Base-by-base conservation (phyloP, 2,888 invertebrate species). In the Ferrisia virgata region DNA sequence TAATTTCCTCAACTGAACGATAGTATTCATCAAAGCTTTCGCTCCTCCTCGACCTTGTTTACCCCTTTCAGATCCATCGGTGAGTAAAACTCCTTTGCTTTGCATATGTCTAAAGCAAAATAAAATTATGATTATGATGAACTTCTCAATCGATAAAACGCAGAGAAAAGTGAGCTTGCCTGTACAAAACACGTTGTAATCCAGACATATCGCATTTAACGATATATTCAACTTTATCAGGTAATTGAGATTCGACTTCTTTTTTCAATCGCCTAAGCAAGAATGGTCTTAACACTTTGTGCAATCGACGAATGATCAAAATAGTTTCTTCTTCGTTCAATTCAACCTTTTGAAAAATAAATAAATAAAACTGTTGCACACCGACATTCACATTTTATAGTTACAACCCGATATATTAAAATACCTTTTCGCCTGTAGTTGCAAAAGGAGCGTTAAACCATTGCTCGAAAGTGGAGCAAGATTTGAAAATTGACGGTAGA, bases 361-460 rank as follows among this genome's bases (percentile, higher is more conserved):
- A 43, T 11, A 43, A 43, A 8, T 25, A 8, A 8, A 8, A 39
- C 5, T 39, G 11, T 39, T 8, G 5, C 6, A 11, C 39, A 11
- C n/a, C n/a, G 11, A 39, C 39, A 25, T 28, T 33, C 28, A 13
- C 18, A 4, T 11, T 3, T n/a, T 15, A 72, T 39, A 43, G 58
- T n/a, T n/a, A n/a, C n/a, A n/a, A n/a, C n/a, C n/a, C n/a, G 82
- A 33, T 39, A 82, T 58, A 1, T n/a, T 79, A 47, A 84, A 86
- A 86, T 87, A 93, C 95, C 91, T 97, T 96, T 90, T 99, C 99
- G 84, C 99, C 99, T 3, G 99, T 99, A 31, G 98, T 98, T 11
- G 99, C 99, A 89, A 99, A 99, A 0, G 99, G 99, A 22, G 99
- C 99, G 89, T 99, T 99, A 90, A 99, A 99, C 99, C 99, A 99